Evolutionary conservation across 2,113 vertebrate genomes (phyloP), one percentile per base, ranked within the genome.

Genomic region (Sorex fumeus): DNA sequence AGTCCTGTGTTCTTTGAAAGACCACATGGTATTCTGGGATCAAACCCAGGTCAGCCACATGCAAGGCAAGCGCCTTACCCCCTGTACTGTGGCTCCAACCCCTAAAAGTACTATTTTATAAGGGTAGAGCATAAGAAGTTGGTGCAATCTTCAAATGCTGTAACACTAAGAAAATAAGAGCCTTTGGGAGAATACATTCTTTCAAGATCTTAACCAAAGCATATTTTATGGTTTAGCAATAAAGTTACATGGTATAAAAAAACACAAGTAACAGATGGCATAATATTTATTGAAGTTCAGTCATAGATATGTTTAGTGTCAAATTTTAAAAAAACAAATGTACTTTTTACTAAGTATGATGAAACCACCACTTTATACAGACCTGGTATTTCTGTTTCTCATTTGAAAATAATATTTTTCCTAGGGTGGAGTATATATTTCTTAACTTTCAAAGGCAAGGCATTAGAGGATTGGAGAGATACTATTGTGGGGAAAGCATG

Each of bases 171-270:
- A 92, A 96, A 77, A 84, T 84, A 84, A 84, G 23, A 93, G 67
- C 81, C 80, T 90, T 78, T 72, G 47, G 50, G 23, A 83, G 67
- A n/a, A 62, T 87, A 62, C 69, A 94, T 80, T 83, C 60, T 93
- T 70, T 74, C n/a, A 94, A 5, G n/a, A 74, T 80, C 32, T 72
- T 85, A 87, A 88, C 70, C 57, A 67, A 88, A 88, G 32, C 43
- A 83, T 91, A 96, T 90, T 92, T 93, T 90, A 43, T 79, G 32
- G 30, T 76, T 96, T 95, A 91, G 94, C 95, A 96, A 80, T 90
- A 93, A 93, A 89, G 43, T 67, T 70, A 28, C 1, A 13, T 84
- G 53, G 67, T 93, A 92, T 81, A 67, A 85, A 96, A 96, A 94
- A 78, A 25, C 28, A 32, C 50, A 78, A 74, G 16, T 71, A 74